Base-by-base conservation (phyloP, 1,140 invertebrate species). In the Cyclina sinensis region DNA sequence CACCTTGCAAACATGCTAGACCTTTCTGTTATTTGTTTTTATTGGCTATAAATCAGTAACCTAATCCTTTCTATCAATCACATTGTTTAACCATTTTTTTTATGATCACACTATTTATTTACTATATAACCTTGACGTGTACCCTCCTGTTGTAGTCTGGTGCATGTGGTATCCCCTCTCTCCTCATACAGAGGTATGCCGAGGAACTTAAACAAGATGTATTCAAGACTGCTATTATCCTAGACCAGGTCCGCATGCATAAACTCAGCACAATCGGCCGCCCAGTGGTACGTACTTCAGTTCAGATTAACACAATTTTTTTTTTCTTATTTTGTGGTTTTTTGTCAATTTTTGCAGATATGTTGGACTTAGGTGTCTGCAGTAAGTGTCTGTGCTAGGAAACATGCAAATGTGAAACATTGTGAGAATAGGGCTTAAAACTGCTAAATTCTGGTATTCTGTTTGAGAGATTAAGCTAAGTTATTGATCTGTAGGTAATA, bases 121-220 rank as follows among this genome's bases (percentile, higher is more conserved):
- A 18, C 32, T 39, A 11, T 37, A 11, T 70, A 39, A 70, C 65
- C 2, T 16, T 70, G 32, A 70, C 73, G 24, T 76, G 35, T 78
- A 4, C 27, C 43, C 46, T 78, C 27, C 48, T 27, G 35, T 78
- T 78, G 0, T 89, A 96, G 95, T 91, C 89, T 90, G 96, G 96
- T 54, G 93, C 94, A 51, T 96, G 95, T 93, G 95, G 94, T 21
- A 95, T 96, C 57, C 96, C 96, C 37, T 93, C 95, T 7, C 92
- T 95, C 21, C 81, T 96, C 78, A 94, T 96, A 9, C 95, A 96
- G 89, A 90, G 96, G 32, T 96, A 96, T 87, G 92, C 95, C 0
- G 95, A 95, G 68, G 96, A 96, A 89, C 91, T 96, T 30, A 91
- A 94, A 79, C 92, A 94, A 57, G 95, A 96, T 65, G 88, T 95